These are phyloP conservation scores for Molossus alvarezi DNA, from an alignment of 2,797 vertebrate genomes.

Conservation along the genomic window DNA sequence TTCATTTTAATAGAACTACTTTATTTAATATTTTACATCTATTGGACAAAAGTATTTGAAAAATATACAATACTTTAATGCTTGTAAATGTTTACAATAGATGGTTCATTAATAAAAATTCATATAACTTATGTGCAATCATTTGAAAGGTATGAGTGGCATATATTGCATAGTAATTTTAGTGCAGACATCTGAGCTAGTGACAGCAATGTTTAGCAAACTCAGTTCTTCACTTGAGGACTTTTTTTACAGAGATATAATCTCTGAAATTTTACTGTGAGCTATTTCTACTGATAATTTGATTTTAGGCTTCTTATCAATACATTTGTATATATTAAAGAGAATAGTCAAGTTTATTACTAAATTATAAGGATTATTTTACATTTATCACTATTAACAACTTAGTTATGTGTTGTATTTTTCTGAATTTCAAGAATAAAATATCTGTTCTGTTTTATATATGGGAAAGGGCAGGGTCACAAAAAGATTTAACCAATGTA, in stretches of 20 bases:
- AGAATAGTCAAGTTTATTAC: background rate
- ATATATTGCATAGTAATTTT: background rate
- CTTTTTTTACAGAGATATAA: background rate
- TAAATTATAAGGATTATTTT: background rate
- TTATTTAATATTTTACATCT: background rate
- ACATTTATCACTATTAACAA: background rate
- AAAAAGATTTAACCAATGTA: background rate
- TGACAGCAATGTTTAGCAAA: background rate
- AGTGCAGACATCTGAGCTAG: background rate
- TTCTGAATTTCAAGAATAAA: conserved; percentile 58
- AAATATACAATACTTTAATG: background rate
- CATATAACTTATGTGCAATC: background rate
- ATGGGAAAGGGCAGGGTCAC: background rate
- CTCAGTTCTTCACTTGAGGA: background rate
- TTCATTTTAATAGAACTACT: background rate
- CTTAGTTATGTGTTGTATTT: background rate
- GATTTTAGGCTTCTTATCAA: background rate
- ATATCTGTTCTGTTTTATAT: background rate
- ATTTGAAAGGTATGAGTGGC: background rate
- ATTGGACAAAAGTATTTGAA: conserved; percentile 18
- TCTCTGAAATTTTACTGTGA: background rate
- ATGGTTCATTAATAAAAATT: background rate
- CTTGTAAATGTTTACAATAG: background rate
- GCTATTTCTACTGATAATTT: background rate
- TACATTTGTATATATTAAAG: background rate